Percentiles rank a stretch among this genome's conserved stretches.
Conservation (phyloP, 2,113 vertebrate species). For the Apodemus sylvaticus region DNA sequence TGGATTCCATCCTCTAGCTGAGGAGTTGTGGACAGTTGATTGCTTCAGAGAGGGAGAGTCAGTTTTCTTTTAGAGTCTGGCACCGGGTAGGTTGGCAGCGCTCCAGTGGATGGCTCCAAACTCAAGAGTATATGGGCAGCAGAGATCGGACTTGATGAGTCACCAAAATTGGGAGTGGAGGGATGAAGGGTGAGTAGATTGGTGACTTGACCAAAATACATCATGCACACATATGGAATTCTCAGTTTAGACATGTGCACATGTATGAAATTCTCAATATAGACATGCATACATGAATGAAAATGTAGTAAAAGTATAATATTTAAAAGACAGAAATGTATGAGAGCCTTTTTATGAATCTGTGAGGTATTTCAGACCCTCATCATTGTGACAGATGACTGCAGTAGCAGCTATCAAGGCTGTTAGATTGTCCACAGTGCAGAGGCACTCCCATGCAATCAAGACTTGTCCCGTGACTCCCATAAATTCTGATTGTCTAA, state of each 20-base stretch:
- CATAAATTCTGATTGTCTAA: background rate
- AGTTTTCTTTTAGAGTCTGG: background rate
- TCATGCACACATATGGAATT: no score
- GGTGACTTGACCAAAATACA: background rate
- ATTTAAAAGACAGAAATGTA: background rate
- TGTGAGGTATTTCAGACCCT: background rate
- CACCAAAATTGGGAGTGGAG: background rate
- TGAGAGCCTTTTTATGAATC: background rate
- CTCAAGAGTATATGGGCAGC: background rate
- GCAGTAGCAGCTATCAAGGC: background rate
- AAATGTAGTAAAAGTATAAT: no score
- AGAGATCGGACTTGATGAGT: background rate
- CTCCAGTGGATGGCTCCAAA: background rate
- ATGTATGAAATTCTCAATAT: background rate
- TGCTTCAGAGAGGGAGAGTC: no score
- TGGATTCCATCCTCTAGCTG: background rate
- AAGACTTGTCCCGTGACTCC: background rate
- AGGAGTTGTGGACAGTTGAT: background rate
- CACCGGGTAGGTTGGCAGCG: no score
- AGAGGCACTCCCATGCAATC: background rate
- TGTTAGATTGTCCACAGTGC: background rate
- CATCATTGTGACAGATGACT: background rate
- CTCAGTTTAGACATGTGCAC: background rate
- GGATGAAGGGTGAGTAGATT: background rate
- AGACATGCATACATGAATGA: background rate